Conservation (phyloP, 1,140 invertebrate species). For the Rhopalosiphum padi region DNA sequence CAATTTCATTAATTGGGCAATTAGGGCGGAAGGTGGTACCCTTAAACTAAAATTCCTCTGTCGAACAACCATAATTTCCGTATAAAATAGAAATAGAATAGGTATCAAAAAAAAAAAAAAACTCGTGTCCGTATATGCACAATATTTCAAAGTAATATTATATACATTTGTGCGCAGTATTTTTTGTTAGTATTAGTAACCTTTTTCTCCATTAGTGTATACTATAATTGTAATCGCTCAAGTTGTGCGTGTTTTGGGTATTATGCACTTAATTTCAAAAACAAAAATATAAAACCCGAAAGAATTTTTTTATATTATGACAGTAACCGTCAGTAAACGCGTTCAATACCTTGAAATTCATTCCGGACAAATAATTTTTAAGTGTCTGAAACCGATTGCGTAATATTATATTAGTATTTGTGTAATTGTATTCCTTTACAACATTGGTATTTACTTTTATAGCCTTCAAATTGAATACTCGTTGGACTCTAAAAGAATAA, state of each 20-base stretch:
- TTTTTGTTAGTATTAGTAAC: background rate
- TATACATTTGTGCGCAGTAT: slow-evolving; percentile 18
- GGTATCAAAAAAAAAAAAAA: background rate
- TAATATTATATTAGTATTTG: background rate
- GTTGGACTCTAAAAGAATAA: background rate
- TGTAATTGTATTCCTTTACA: too few relatives aligned
- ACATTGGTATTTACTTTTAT: background rate
- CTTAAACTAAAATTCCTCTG: slow-evolving; percentile 7
- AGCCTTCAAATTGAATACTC: background rate
- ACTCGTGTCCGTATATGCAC: background rate
- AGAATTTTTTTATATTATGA: background rate
- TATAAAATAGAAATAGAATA: background rate
- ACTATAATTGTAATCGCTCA: background rate
- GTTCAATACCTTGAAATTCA: background rate
- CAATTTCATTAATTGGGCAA: slow-evolving; percentile 45
- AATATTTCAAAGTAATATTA: slow-evolving; percentile 6
- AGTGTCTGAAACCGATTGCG: background rate
- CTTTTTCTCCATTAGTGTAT: background rate
- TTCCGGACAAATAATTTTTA: background rate
- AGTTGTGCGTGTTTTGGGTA: background rate
- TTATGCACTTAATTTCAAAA: slow-evolving; percentile 12
- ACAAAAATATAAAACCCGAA: background rate
- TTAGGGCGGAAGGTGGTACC: background rate
- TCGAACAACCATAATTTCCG: slow-evolving; percentile 25
- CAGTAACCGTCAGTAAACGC: background rate